phyloP scores from a whole-genome alignment of 2,113 vertebrate genomes.

The Hoplias malabaricus region DNA sequence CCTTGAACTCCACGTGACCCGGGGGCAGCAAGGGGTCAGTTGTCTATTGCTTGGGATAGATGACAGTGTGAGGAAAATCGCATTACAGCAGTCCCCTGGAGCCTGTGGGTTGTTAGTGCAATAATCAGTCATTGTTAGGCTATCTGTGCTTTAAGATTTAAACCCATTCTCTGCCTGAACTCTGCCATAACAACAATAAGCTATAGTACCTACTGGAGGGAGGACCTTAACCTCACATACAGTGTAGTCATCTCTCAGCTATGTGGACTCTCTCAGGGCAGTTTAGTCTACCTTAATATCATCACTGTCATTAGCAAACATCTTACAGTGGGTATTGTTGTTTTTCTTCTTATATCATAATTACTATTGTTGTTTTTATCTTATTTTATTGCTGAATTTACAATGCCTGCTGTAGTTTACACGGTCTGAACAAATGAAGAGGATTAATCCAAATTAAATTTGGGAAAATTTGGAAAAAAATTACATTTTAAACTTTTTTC shows the following conservation, averaged over 20 bases:
- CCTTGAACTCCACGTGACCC: slow-evolving; percentile 75
- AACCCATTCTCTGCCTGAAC: slow-evolving; percentile 37
- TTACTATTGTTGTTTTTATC: too few species aligned
- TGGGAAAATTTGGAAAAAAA: too few species aligned
- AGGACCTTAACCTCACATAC: not conserved
- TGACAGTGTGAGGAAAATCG: slow-evolving; percentile 70
- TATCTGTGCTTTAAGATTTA: slow-evolving; percentile 65
- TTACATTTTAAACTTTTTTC: too few species aligned
- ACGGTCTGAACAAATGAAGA: too few species aligned
- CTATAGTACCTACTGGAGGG: slow-evolving; percentile 8
- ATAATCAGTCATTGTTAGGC: slow-evolving; percentile 77
- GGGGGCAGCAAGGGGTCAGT: slow-evolving; percentile 67
- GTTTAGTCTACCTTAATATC: too few species aligned
- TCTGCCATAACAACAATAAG: slow-evolving; percentile 36
- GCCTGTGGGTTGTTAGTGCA: slow-evolving; percentile 73
- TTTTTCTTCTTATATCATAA: too few species aligned
- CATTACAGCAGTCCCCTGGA: slow-evolving; percentile 74
- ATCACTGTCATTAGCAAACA: too few species aligned
- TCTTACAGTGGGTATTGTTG: too few species aligned
- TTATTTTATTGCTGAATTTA: too few species aligned
- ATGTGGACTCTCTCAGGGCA: not conserved
- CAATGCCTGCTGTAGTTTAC: too few species aligned
- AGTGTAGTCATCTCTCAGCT: not conserved
- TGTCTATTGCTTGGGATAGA: slow-evolving; percentile 77
- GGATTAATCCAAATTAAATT: too few species aligned